Conservation (phyloP, 2,888 invertebrate species). For the Parnassius smintheus region DNA sequence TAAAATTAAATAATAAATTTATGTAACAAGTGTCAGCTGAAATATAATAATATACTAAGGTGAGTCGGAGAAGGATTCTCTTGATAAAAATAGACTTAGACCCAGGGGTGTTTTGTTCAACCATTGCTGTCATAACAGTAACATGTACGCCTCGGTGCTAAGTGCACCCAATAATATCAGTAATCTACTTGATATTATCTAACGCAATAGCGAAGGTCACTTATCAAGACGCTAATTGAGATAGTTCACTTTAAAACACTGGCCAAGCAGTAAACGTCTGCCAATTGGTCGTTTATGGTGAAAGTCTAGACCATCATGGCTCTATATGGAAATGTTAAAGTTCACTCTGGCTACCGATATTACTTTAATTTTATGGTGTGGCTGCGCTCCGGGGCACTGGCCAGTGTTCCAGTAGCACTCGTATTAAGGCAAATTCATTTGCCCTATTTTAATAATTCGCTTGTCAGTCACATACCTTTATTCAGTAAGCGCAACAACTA, state of each 20-base stretch:
- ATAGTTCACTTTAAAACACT: constrained; percentile 74
- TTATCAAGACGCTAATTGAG: constrained; percentile 77
- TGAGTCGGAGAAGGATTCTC: too few species aligned
- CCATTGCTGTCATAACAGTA: constrained; percentile 35
- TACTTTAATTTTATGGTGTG: constrained; percentile 64
- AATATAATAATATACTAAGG: too few species aligned
- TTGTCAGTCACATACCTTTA: constrained; percentile 1
- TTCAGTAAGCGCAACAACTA: too few species aligned
- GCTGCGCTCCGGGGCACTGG: constrained; percentile 61
- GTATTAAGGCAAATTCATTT: constrained; percentile 38
- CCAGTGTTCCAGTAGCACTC: constrained; percentile 41
- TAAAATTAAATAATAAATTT: too few species aligned
- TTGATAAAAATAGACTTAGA: background rate
- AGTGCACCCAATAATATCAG: constrained; percentile 66
- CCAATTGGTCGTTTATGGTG: constrained; percentile 77
- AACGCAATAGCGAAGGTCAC: constrained; percentile 75
- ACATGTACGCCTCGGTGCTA: constrained; percentile 46
- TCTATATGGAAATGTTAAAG: constrained; percentile 74
- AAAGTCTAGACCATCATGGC: constrained; percentile 68
- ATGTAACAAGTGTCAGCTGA: too few species aligned
- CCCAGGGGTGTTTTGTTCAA: constrained; percentile 5
- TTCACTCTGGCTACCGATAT: constrained; percentile 70
- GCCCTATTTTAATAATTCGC: constrained; percentile 29
- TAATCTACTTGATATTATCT: constrained; percentile 55
- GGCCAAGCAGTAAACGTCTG: constrained; percentile 70